Conservation (phyloP, 2,113 vertebrate species). For the Chloropsis cyanopogon region DNA sequence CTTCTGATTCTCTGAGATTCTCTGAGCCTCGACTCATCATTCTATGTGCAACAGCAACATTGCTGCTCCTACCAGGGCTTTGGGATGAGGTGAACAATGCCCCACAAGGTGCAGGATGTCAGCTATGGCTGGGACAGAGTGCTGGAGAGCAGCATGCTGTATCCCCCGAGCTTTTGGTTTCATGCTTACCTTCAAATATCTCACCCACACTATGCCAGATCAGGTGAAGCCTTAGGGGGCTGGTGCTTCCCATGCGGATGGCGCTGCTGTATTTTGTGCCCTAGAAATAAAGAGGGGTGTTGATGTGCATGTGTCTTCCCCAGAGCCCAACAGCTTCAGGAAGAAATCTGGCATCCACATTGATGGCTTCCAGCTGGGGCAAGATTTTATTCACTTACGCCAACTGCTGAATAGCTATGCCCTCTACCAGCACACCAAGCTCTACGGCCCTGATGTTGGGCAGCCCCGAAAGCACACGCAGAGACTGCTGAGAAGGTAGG, state of each 20-base stretch:
- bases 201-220: accelerated
- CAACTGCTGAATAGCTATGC: slow-evolving; percentile 76
- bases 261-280: neutral
- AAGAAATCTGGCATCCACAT: slow-evolving; percentile 87
- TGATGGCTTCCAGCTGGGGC: slow-evolving; percentile 84
- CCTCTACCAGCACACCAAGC: slow-evolving; percentile 69
- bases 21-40: too few species aligned
- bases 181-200: neutral
- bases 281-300: accelerated
- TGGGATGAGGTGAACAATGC: neutral
- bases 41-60: too few species aligned
- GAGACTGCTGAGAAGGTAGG: slow-evolving; percentile 82
- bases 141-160: accelerated
- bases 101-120: neutral
- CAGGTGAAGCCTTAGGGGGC: neutral
- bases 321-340: slow-evolving; percentile 93
- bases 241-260: accelerated
- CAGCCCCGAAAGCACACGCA: slow-evolving; percentile 77
- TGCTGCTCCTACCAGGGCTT: neutral
- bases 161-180: accelerated
- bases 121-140: neutral
- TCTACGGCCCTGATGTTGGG: slow-evolving; percentile 88
- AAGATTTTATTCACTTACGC: slow-evolving; percentile 82
- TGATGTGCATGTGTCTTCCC: neutral
- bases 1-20: too few species aligned